Base-by-base conservation (phyloP, 1,140 invertebrate species). In the Zaprionus inermis region DNA sequence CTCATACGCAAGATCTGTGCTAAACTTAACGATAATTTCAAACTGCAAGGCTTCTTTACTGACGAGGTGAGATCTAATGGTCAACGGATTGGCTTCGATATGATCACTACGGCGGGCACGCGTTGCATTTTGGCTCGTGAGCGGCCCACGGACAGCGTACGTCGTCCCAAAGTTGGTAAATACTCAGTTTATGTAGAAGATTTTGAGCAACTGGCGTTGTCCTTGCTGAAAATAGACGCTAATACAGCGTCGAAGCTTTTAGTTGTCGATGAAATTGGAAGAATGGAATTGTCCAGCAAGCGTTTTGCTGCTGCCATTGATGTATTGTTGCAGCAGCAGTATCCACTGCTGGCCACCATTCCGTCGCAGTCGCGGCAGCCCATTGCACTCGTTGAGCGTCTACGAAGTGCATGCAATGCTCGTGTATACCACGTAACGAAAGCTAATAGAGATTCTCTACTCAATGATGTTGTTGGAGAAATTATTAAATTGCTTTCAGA, bases 221-320 rank as follows among this genome's bases (percentile, higher is more conserved):
- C 80, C 5, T 3, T 72, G 14, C 30, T 77, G 22, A 6, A 32
- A 0, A 7, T 28, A 0, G 24, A 9, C 0, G 10, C 24, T 1
- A 22, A 16, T 0, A 7, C 61, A 5, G 51, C 36, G 1, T 12
- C 41, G 1, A 20, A 52, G 7, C 52, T 88, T 20, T 16, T 83
- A 10, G 12, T 89, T 12, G 67, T 88, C 10, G 83, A 88, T 49
- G 83, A 88, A 55, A 76, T 88, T 24, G 83, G 84, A 1, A 88
- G 76, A 65, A 88, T 88, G 83, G 83, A 88, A 14, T 30, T 88
- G 12, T 51, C 75, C 0, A 88, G 83, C 55, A 68, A 64, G 20
- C 24, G 38, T 0, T 89, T 88, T 11, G 61, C 89, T 22, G 9
- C 28, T 0, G 61, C 61, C 14, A 11, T 88, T 0, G 6, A 30